A percentile compares a stretch with the other conserved stretches of the same genome.
These are phyloP conservation scores for Meloidogyne hapla DNA, from an alignment of 1,140 invertebrate species.

Conservation along the genomic window DNA sequence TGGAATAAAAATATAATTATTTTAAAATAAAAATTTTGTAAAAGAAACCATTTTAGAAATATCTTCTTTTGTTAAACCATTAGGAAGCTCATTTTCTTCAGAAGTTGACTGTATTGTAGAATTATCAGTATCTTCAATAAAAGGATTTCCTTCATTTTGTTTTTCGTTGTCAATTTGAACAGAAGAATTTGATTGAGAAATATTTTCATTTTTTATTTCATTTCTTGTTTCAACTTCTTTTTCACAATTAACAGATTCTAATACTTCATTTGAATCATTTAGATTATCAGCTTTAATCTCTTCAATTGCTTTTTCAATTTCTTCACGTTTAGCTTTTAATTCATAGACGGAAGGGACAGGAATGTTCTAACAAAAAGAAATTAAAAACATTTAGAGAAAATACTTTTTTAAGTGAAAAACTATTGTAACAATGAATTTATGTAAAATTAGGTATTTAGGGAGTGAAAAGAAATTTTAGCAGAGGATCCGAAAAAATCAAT, in stretches of 20 bases:
- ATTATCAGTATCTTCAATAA: background rate
- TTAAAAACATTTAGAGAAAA: too few species aligned
- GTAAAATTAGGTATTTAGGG: too few species aligned
- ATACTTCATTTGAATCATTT: background rate
- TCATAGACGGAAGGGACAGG: background rate
- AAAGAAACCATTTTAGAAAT: constrained; percentile 6
- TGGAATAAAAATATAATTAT: too few species aligned
- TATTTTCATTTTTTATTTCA: background rate
- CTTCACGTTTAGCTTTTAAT: background rate
- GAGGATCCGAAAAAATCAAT: too few species aligned
- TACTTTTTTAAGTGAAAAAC: too few species aligned
- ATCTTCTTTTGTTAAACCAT: background rate
- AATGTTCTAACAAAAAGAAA: background rate
- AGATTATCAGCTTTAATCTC: background rate
- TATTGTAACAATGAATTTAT: too few species aligned
- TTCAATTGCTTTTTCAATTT: background rate
- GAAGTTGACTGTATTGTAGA: background rate
- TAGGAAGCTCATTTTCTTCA: background rate
- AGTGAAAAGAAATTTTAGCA: too few species aligned
- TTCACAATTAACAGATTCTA: background rate
- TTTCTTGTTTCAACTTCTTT: background rate
- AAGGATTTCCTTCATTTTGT: background rate
- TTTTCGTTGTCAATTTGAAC: background rate
- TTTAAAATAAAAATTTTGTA: background rate
- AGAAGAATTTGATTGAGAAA: background rate